These are phyloP conservation scores for Phaethornis superciliosus DNA, from an alignment of 2,113 vertebrate species.

Conservation along the genomic window DNA sequence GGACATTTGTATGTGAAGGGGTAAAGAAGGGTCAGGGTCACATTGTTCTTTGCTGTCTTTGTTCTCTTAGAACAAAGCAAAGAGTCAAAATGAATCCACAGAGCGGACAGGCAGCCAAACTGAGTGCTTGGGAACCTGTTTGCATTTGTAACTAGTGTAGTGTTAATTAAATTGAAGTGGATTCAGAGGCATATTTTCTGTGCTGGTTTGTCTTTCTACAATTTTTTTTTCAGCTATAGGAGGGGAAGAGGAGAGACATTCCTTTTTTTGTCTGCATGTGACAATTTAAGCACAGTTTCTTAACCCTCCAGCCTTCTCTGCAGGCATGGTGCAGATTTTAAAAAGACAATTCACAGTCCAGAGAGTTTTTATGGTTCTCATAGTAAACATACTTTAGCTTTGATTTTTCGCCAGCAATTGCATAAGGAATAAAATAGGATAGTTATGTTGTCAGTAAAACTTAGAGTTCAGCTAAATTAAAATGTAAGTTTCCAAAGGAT, in stretches of 20 bases:
- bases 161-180: slow-evolving; percentile 39
- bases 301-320: not conserved
- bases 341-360: not conserved
- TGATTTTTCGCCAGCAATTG: not conserved
- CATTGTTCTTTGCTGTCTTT: slow-evolving; percentile 45
- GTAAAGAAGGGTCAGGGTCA: slow-evolving; percentile 43
- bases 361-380: not conserved
- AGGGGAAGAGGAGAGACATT: not conserved
- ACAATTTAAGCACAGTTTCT: not conserved
- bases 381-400: not conserved
- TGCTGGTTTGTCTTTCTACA: not conserved
- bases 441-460: not conserved
- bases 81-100: slow-evolving; percentile 37
- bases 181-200: not conserved
- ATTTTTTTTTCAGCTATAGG: not conserved
- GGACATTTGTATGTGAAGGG: slow-evolving; percentile 22
- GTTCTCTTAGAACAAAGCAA: slow-evolving; percentile 57
- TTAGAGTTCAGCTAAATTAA: not conserved
- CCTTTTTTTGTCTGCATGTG: not conserved
- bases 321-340: not conserved
- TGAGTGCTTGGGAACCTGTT: slow-evolving; percentile 26
- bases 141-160: slow-evolving; percentile 25
- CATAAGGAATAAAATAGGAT: not conserved
- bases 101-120: not conserved
- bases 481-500: not conserved